A percentile compares a stretch with the other conserved stretches of the same genome.
These are phyloP conservation scores for Branchinecta sandiegonensis DNA, from an alignment of 2,888 invertebrate species.

Conservation along the genomic window DNA sequence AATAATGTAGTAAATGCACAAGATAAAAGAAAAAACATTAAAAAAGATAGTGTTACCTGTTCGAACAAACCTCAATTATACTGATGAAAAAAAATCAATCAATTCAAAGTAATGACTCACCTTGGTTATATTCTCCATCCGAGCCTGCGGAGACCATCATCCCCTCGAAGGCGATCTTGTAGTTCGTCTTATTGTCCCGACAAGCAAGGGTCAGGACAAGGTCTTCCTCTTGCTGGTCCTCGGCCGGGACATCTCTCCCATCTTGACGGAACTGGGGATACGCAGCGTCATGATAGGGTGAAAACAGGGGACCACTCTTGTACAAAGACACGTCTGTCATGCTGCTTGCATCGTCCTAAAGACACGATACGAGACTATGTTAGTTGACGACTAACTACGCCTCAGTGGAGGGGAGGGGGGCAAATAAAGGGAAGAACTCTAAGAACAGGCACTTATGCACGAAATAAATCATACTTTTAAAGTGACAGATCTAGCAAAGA, in stretches of 20 bases:
- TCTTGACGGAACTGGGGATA: constrained; percentile 9
- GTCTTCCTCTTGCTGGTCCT: constrained; percentile 62
- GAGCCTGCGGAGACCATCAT: constrained; percentile 7
- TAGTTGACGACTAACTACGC: too few species aligned
- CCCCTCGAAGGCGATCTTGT: constrained; percentile 86
- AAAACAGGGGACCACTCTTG: constrained; percentile 78
- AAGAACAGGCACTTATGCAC: too few species aligned
- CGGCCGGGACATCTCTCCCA: neutral
- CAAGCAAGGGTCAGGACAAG: constrained; percentile 79
- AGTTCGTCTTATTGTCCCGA: constrained; percentile 83
- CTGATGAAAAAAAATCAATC: too few species aligned
- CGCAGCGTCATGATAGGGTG: constrained; percentile 60
- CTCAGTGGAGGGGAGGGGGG: too few species aligned
- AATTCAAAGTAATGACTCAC: neutral
- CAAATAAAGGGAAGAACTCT: too few species aligned
- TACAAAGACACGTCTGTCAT: constrained; percentile 63
- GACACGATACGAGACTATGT: too few species aligned
- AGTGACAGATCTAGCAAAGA: too few species aligned
- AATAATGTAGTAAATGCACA: too few species aligned
- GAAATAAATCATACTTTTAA: too few species aligned
- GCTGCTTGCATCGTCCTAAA: constrained; percentile 56
- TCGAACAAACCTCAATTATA: too few species aligned
- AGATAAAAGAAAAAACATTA: too few species aligned
- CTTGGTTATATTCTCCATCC: constrained; percentile 13
- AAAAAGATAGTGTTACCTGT: too few species aligned